Evolutionary conservation across 1,140 invertebrate species (phyloP), one percentile per base, ranked within the genome.

Genomic region (Lucilia sericata): DNA sequence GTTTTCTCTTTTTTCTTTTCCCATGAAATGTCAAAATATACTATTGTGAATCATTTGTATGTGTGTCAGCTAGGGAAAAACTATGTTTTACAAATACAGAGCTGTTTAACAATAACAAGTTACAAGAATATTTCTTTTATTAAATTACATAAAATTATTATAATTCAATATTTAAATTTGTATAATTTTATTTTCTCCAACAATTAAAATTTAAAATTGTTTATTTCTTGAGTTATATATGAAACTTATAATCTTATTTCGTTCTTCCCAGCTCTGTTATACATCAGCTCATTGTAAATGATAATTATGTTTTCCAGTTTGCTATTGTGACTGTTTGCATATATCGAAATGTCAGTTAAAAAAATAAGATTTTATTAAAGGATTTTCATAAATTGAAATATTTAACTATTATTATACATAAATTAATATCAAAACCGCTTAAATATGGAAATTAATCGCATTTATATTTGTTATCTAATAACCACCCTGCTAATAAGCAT

Each of bases 381-480:
- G 25, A 30, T 30, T 30, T 30, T 30, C 25, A 30, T 30, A 30
- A 30, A 30, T 30, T 30, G 3, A 30, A 1, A 2, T 30, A 30
- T 30, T 30, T 30, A 70, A 21, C 9, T 70, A 25, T 25, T 70
- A 7, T 60, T 60, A 60, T n/a, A 30, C 25, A 30, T 1, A 30
- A 30, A 7, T 60, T 17, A 17, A n/a, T 36, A 36, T 60, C 13
- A 14, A 60, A 60, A 14, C 51, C 17, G 51, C 14, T 21, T 70
- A 70, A 21, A 85, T 70, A 51, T 78, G 19, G 55, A 55, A 49
- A 30, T 74, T 42, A 78, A n/a, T 42, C 74, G 82, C 42, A 76
- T 85, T 51, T 83, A 76, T 80, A 74, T 83, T 74, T 80, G 82
- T n/a, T 85, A 85, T 82, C 21, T 83, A 17, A 74, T 85, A 74